These are phyloP conservation scores for Empis livida DNA, from an alignment of 2,888 invertebrate species.

Conservation along the genomic window DNA sequence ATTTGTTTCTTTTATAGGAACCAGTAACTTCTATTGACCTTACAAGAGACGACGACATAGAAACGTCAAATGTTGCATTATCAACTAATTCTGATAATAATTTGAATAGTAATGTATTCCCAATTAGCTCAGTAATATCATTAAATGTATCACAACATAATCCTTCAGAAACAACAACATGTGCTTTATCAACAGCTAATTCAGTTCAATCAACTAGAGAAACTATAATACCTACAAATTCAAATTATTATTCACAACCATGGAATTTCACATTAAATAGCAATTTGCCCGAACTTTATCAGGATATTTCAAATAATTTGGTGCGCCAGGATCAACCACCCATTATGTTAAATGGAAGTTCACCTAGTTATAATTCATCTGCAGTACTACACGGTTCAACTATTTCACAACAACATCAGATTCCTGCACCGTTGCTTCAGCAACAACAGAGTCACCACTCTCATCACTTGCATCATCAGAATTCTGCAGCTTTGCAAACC, in stretches of 20 bases:
- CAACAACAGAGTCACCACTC: background rate
- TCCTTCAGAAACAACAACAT: background rate
- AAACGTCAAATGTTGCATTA: background rate
- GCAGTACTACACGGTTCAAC: too few relatives aligned
- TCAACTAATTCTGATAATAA: constrained; percentile 2
- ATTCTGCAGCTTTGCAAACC: background rate
- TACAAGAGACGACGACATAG: constrained; percentile 42
- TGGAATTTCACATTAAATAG: too few relatives aligned
- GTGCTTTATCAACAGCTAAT: background rate
- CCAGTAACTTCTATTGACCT: constrained; percentile 43
- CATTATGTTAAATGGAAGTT: too few relatives aligned
- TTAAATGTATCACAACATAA: background rate
- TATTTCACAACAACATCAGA: background rate
- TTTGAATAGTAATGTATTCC: background rate
- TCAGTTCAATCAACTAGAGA: background rate
- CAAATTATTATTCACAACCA: too few relatives aligned
- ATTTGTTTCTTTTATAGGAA: constrained; percentile 21
- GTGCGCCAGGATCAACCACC: too few relatives aligned
- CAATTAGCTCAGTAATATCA: background rate
- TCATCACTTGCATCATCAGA: too few relatives aligned
- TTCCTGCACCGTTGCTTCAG: background rate
- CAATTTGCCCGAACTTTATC: too few relatives aligned
- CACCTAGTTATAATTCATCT: too few relatives aligned
- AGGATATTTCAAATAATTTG: too few relatives aligned
- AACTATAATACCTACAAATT: too few relatives aligned